Evolutionary conservation across 30 jellyfish, hydroid and myxozoan genomes (phyloP).

Genomic region (Pseudorhiza aurosa): DNA sequence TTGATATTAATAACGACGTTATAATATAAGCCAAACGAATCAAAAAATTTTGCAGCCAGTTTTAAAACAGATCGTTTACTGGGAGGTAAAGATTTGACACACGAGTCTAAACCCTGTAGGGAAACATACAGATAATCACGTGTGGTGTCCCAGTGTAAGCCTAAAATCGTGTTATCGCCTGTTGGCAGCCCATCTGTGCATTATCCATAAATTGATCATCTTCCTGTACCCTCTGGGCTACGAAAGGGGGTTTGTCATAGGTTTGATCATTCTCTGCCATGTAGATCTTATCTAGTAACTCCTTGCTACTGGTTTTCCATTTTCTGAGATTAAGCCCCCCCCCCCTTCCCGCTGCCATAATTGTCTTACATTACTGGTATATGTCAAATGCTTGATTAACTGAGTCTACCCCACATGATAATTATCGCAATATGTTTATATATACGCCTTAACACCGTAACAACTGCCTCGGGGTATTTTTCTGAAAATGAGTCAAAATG

Average conservation of each 20-base stretch:
- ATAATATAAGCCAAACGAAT: constrained; percentile 74
- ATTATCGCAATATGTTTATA: constrained; percentile 13
- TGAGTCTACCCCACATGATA: constrained; percentile 15
- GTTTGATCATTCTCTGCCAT: constrained; percentile 5
- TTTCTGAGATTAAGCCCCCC: constrained; percentile 70
- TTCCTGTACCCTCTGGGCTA: constrained; percentile 16
- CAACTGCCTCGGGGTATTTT: constrained; percentile 7
- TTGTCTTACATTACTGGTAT: constrained; percentile 17
- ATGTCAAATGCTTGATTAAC: constrained; percentile 19
- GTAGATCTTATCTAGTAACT: not conserved
- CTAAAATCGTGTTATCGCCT: constrained; percentile 16
- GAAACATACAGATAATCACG: constrained; percentile 39
- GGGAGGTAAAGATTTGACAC: constrained; percentile 43
- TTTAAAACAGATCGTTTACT: constrained; percentile 68
- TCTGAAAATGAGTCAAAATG: constrained; percentile 15
- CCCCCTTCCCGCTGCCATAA: constrained; percentile 8
- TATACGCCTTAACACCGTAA: not conserved
- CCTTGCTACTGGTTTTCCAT: constrained; percentile 61
- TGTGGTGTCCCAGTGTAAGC: constrained; percentile 59
- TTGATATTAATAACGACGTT: constrained; percentile 49
- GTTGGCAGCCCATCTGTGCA: constrained; percentile 23
- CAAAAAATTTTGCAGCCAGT: constrained; percentile 78
- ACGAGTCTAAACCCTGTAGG: constrained; percentile 16
- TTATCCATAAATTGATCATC: constrained; percentile 66
- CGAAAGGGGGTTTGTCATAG: not conserved